Percentiles rank a stretch among this genome's conserved stretches.
Evolutionary conservation across 2,113 vertebrate species (phyloP).

Genomic region (Catagonus wagneri): DNA sequence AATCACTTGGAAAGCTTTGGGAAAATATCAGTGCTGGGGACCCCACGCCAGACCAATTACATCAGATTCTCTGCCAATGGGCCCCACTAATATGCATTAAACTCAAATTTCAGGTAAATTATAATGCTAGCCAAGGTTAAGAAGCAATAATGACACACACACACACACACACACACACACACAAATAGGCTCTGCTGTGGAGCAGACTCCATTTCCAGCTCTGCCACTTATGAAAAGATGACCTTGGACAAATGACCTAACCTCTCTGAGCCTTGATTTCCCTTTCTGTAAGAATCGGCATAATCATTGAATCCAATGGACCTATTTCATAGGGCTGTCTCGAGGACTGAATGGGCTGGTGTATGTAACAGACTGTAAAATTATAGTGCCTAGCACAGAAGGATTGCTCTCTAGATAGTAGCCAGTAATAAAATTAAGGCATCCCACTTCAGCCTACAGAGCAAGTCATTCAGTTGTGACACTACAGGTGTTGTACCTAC

Average conservation of each 20-base stretch:
- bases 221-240: slow-evolving; percentile 35
- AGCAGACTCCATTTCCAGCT: neutral
- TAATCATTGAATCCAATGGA: neutral
- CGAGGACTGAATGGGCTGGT: neutral
- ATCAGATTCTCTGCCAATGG: neutral
- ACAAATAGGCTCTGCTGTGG: neutral
- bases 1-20: neutral
- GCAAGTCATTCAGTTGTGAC: neutral
- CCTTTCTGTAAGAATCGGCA: neutral
- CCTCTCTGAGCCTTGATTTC: slow-evolving; percentile 1
- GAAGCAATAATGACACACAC: neutral
- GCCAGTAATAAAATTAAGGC: slow-evolving; percentile 49
- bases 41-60: neutral
- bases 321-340: neutral
- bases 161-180: neutral
- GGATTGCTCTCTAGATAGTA: neutral
- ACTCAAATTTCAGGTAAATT: slow-evolving; percentile 25
- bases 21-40: neutral
- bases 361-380: neutral
- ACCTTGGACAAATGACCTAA: neutral
- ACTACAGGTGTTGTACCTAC: neutral
- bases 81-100: neutral
- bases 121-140: slow-evolving; percentile 31
- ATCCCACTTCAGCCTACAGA: neutral
- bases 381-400: neutral